Evolutionary conservation across 2,113 vertebrate species (phyloP).

Genomic region (Semnopithecus entellus): DNA sequence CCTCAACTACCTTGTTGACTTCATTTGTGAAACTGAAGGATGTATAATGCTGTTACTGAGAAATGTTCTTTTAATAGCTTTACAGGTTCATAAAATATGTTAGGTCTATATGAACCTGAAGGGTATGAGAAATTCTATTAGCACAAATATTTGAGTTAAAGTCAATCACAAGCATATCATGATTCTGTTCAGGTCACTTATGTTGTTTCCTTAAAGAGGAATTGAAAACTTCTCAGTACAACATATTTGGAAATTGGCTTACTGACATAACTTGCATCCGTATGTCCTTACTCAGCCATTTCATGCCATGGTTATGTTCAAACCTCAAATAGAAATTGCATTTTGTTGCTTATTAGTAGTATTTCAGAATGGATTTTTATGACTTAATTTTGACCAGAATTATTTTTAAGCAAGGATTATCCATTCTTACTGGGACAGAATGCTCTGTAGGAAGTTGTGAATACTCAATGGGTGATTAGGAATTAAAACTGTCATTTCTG

Average conservation of each 20-base stretch:
- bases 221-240: not conserved
- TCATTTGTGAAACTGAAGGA: not conserved
- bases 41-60: not conserved
- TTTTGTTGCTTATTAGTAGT: not conserved
- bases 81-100: not conserved
- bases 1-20: not conserved
- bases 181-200: not conserved
- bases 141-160: not conserved
- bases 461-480: not conserved
- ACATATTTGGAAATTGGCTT: slow-evolving; percentile 5
- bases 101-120: not conserved
- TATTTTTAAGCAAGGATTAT: not conserved
- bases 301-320: not conserved
- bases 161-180: not conserved
- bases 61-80: not conserved
- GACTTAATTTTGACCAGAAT: not conserved
- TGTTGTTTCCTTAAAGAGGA: slow-evolving; percentile 10
- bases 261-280: not conserved
- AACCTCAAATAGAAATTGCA: not conserved
- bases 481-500: not conserved
- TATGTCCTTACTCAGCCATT: not conserved
- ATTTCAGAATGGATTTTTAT: not conserved
- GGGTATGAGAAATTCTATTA: not conserved
- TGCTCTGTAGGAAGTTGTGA: not conserved
- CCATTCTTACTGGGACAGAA: not conserved